Base-by-base conservation (phyloP, 2,888 invertebrate genomes). In the Troglohyphantes excavatus region DNA sequence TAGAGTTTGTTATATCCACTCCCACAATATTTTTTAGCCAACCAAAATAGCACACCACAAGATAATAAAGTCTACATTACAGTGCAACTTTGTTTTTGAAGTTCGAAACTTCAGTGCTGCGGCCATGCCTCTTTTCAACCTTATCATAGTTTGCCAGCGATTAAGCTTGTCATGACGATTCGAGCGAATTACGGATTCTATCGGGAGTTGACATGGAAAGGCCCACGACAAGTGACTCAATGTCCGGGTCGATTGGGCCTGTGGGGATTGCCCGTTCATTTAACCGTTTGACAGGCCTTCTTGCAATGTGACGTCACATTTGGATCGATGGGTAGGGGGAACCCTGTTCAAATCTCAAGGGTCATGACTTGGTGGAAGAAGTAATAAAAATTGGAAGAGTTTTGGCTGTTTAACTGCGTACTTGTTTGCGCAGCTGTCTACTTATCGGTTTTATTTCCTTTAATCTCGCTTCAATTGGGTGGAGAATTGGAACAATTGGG, bases 201-300 rank as follows among this genome's bases (percentile, higher is more conserved):
- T 53, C 53, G 17, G 13, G 5, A n/a, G 53, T n/a, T 53, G 53
- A 53, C 53, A 53, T 13, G 53, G 17, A 13, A 53, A 53, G 2
- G 53, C 53, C 53, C 17, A 53, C 53, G 72, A 43, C 43, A 72
- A 17, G 19, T 67, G 68, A 68, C 29, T 72, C 82, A 72, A 72
- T 53, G n/a, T 59, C 11, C 23, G 53, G 81, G 68, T 81, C 81
- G 67, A 81, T n/a, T n/a, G n/a, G 67, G 68, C 59, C 72, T 72
- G n/a, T 39, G 79, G 79, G 79, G 59, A 63, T 82, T 39, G 68
- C 72, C 82, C 72, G 13, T 13, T n/a, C 59, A 72, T 82, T 82
- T 82, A 82, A 53, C 61, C 61, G 39, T 33, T 23, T 26, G 61
- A 82, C 39, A 11, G 39, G 26, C 43, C 23, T 61, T 61, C 72